Conservation (phyloP, 2,888 invertebrate species). For the Synergus umbraculus region DNA sequence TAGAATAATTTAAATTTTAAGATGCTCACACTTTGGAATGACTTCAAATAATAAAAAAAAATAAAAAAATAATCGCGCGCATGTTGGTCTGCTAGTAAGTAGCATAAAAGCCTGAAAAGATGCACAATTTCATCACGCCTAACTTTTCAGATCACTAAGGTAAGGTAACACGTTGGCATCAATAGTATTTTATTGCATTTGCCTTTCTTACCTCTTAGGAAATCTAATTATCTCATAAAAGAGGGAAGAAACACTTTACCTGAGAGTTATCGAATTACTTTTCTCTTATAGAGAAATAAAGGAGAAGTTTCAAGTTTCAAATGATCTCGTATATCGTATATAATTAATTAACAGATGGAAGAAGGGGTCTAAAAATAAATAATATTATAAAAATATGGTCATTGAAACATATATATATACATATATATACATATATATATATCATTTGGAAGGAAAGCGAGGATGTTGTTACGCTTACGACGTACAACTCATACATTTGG, state of each 20-base stretch:
- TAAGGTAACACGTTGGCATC: not conserved
- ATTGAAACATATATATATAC: too few relatives aligned
- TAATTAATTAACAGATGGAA: not conserved
- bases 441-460: too few relatives aligned
- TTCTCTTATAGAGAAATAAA: conserved; percentile 16
- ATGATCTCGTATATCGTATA: conserved; percentile 15
- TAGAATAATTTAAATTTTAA: too few relatives aligned
- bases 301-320: conserved; percentile 13
- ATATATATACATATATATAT: too few relatives aligned
- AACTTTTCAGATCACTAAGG: not conserved
- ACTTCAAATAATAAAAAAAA: too few relatives aligned
- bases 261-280: conserved; percentile 24
- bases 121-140: not conserved
- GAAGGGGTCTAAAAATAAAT: too few relatives aligned
- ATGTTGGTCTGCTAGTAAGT: too few relatives aligned
- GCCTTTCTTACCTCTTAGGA: not conserved
- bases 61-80: too few relatives aligned
- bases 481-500: conserved; percentile 3
- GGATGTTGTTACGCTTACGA: not conserved
- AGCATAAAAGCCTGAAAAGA: too few relatives aligned
- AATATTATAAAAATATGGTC: too few relatives aligned
- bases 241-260: not conserved
- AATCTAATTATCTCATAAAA: conserved; percentile 21
- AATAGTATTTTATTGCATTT: conserved; percentile 8
- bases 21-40: too few relatives aligned